These are phyloP conservation scores for Cinclus cinclus DNA, from an alignment of 2,113 vertebrate species.

Conservation along the genomic window DNA sequence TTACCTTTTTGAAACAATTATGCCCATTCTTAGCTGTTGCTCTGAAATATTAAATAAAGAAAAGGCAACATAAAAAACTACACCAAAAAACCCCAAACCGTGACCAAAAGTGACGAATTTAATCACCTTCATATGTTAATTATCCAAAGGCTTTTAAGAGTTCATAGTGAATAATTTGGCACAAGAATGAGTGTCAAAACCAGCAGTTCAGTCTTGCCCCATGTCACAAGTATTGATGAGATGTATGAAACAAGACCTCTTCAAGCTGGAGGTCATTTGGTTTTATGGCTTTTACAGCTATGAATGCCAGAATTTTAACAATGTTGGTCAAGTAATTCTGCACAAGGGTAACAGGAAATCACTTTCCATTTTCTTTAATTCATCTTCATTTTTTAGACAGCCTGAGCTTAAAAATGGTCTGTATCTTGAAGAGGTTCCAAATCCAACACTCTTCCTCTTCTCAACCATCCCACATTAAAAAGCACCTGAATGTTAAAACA, in stretches of 20 bases:
- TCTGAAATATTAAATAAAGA: neutral
- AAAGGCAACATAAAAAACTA: neutral
- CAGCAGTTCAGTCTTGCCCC: neutral
- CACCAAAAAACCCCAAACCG: neutral
- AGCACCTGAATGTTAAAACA: neutral
- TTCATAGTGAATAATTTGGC: neutral
- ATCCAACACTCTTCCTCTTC: neutral
- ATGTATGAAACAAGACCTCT: neutral
- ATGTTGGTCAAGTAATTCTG: neutral
- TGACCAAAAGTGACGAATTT: neutral
- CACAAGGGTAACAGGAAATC: conserved; percentile 10
- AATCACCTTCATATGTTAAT: neutral
- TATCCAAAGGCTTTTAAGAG: neutral
- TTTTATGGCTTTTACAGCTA: conserved; percentile 24
- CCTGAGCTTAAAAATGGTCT: neutral
- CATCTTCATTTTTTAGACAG: conserved; percentile 35
- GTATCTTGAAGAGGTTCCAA: neutral
- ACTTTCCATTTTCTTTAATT: conserved; percentile 34
- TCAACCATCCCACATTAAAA: neutral
- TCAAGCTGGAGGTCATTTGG: neutral
- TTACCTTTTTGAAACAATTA: neutral
- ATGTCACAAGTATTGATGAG: neutral
- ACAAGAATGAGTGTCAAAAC: neutral
- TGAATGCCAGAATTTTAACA: neutral
- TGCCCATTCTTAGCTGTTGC: neutral